These are phyloP conservation scores for Thalassophryne amazonica DNA, from an alignment of 2,797 vertebrate genomes.

Conservation along the genomic window DNA sequence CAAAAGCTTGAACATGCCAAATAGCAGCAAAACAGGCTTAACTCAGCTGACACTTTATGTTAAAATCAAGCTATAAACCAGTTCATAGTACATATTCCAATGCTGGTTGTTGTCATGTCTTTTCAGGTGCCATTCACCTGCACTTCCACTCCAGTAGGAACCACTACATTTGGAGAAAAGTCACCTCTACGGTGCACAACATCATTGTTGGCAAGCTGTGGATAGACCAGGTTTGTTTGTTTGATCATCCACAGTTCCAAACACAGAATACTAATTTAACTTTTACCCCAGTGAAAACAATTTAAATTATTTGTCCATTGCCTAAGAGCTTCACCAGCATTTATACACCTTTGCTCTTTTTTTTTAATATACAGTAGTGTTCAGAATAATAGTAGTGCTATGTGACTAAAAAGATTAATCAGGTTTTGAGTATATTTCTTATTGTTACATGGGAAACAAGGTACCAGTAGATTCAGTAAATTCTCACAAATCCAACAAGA, in stretches of 20 bases:
- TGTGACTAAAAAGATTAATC: too few relatives aligned
- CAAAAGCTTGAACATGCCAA: too few relatives aligned
- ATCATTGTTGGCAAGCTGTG: slow-evolving; percentile 99
- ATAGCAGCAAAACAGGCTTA: too few relatives aligned
- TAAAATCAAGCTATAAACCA: too few relatives aligned
- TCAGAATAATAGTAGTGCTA: too few relatives aligned
- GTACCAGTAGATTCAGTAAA: too few relatives aligned
- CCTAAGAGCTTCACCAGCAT: not conserved
- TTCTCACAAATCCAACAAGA: too few relatives aligned
- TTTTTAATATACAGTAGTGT: too few relatives aligned
- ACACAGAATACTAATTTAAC: not conserved
- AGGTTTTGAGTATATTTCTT: too few relatives aligned
- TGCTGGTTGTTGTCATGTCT: not conserved
- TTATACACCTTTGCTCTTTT: not conserved
- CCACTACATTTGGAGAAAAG: slow-evolving; percentile 97
- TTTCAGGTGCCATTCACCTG: slow-evolving; percentile 91
- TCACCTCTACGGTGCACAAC: slow-evolving; percentile 99
- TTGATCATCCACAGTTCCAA: not conserved
- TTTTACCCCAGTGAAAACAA: not conserved
- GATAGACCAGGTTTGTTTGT: slow-evolving; percentile 92
- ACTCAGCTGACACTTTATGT: too few relatives aligned
- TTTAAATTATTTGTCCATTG: not conserved
- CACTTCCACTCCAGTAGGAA: slow-evolving; percentile 93
- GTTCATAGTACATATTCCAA: too few relatives aligned
- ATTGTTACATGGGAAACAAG: too few relatives aligned